Conservation (phyloP, 2,888 invertebrate genomes). For the Punctoribates punctum region DNA sequence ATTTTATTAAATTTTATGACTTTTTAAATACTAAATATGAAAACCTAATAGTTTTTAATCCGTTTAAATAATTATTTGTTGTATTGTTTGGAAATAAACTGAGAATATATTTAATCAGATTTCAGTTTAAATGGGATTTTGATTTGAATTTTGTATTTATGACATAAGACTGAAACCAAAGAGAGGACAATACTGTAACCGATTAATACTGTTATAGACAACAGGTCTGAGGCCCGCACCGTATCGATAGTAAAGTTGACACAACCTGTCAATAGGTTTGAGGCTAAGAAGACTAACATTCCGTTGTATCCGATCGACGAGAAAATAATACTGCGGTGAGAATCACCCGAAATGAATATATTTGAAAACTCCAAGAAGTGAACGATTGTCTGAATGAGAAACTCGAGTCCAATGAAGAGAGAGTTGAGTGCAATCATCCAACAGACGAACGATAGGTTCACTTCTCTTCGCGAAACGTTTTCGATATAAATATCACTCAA, state of each 20-base stretch:
- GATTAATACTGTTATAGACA: conserved; percentile 4
- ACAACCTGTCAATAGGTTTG: conserved; percentile 78
- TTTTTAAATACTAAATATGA: no score
- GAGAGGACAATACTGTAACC: neutral
- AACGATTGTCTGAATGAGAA: conserved; percentile 29
- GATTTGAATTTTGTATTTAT: neutral
- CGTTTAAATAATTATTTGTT: neutral
- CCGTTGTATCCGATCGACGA: conserved; percentile 73
- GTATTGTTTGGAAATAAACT: neutral
- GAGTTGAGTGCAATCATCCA: conserved; percentile 64
- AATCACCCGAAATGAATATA: conserved; percentile 24
- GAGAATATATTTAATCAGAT: neutral
- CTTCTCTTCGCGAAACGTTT: conserved; percentile 68
- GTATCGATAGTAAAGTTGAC: conserved; percentile 71
- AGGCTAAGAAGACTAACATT: conserved; percentile 73
- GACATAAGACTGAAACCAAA: neutral
- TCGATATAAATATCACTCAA: conserved; percentile 50
- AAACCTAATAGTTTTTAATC: no score
- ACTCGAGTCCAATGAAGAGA: conserved; percentile 36
- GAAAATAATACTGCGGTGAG: conserved; percentile 41
- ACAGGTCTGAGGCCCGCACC: conserved; percentile 43
- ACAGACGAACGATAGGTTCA: conserved; percentile 74
- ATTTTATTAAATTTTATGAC: no score
- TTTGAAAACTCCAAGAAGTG: conserved; percentile 36
- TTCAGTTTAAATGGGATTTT: neutral